Evolutionary conservation across 2,113 vertebrate species (phyloP), one percentile per base, ranked within the genome.

Genomic region (Hippopotamus amphibius): DNA sequence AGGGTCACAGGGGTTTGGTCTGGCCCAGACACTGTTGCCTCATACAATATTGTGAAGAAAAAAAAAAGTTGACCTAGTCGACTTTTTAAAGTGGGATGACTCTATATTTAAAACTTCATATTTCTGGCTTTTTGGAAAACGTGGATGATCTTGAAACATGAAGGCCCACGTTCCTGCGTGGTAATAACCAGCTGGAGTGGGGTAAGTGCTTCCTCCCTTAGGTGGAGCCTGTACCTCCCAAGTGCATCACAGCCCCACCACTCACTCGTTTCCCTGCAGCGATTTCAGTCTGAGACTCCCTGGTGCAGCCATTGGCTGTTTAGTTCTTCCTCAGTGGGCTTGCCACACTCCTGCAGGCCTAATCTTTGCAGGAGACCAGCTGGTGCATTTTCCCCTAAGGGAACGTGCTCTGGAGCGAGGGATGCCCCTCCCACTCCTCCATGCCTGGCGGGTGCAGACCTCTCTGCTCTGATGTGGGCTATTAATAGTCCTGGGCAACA

Each of bases 391-490:
- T 55, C 7, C 84, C 6, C 0, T 11, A 17, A 17, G 17, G 33
- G 28, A 46, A 21, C 11, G 6, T 0, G 0, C 74, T 55, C 84
- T 46, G 87, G 65, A 59, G n/a, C 21, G 72, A 22, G 21, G 43
- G 26, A 33, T 1, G 33, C 30, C 46, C 43, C 55, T 55, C 12
- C 84, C 5, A 0, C 7, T 30, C 59, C 48, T 12, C 50, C 3
- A n/a, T 50, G 16, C 48, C 11, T n/a, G 37, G 41, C 9, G 21
- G 50, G 41, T 46, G 9, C 8, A 9, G 53, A 16, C 21, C 55
- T 71, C 50, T 30, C 59, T 74, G 43, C 57, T 95, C 85, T 74
- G 95, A 92, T 50, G 33, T 86, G 81, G 26, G 48, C 43, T 65
- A 22, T 37, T 65, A 61, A 43, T 43, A 41, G 63, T n/a, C 14